phyloP scores from a whole-genome alignment of 1,140 invertebrate species.

The Drosophila mayri region DNA sequence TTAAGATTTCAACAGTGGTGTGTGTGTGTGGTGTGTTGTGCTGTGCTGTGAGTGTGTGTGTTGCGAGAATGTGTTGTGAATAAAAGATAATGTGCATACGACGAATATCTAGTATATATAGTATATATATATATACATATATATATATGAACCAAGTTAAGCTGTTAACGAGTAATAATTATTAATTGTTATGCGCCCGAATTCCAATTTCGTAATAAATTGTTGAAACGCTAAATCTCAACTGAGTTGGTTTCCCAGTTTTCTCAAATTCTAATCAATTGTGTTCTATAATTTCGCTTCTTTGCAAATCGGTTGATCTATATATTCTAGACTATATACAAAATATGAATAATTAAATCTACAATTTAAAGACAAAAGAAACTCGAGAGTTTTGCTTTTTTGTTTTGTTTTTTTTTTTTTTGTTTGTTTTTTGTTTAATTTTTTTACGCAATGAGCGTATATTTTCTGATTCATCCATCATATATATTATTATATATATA shows the following conservation, averaged over 20 bases:
- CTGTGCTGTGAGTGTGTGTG: constrained; percentile 10
- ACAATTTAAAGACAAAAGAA: not conserved
- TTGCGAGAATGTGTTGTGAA: constrained; percentile 9
- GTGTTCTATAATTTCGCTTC: not conserved
- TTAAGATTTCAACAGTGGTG: constrained; percentile 21
- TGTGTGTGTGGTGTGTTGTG: constrained; percentile 19
- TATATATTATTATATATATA: not conserved
- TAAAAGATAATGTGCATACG: constrained; percentile 21
- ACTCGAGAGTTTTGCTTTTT: not conserved
- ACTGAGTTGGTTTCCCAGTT: not conserved
- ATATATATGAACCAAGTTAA: constrained; percentile 44
- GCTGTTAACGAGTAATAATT: constrained; percentile 52
- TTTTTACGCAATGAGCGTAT: not conserved
- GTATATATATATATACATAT: not conserved
- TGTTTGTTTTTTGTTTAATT: not conserved
- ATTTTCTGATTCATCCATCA: constrained; percentile 19
- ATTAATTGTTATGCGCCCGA: constrained; percentile 36
- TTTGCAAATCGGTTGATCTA: not conserved
- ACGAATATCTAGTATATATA: constrained; percentile 10
- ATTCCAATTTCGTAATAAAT: constrained; percentile 39
- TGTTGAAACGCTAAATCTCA: constrained; percentile 30
- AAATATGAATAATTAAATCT: not conserved
- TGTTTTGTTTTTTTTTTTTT: not conserved
- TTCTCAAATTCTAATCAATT: not conserved
- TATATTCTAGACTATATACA: not conserved